Evolutionary conservation across 1,140 invertebrate genomes (phyloP).

Genomic region (Apis laboriosa): DNA sequence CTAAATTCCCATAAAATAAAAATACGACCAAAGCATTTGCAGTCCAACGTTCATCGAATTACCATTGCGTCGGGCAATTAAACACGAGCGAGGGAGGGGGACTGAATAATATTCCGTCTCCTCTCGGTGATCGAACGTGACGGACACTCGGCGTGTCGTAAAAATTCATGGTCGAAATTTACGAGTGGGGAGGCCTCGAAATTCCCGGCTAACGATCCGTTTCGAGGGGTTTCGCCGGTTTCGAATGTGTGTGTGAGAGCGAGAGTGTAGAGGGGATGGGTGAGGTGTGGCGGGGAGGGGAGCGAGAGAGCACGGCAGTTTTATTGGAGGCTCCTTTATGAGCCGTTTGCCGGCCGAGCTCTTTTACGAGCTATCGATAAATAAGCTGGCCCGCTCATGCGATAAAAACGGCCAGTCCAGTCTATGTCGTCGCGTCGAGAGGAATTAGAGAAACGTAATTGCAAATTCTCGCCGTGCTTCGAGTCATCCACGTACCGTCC

Average conservation of each 20-base stretch:
- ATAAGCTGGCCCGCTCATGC: constrained; percentile 44
- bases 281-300: neutral
- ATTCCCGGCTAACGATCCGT: constrained; percentile 57
- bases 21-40: too few species aligned
- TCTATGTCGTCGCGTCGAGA: constrained; percentile 9
- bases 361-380: constrained; percentile 63
- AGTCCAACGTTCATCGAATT: neutral
- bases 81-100: neutral
- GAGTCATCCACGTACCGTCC: neutral
- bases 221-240: neutral
- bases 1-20: neutral
- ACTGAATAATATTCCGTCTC: too few species aligned
- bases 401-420: constrained; percentile 37
- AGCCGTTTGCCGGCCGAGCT: constrained; percentile 45
- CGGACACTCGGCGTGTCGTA: constrained; percentile 27
- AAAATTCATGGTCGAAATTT: constrained; percentile 63
- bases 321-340: constrained; percentile 59
- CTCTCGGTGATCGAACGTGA: constrained; percentile 20
- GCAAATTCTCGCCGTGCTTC: constrained; percentile 26
- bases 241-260: neutral
- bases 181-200: constrained; percentile 46
- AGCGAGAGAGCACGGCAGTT: constrained; percentile 16
- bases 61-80: constrained; percentile 2
- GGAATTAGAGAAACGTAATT: constrained; percentile 50
- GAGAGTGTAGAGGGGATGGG: neutral